phyloP scores from a whole-genome alignment of 2,888 invertebrate species.

The Drosophila quinaria region DNA sequence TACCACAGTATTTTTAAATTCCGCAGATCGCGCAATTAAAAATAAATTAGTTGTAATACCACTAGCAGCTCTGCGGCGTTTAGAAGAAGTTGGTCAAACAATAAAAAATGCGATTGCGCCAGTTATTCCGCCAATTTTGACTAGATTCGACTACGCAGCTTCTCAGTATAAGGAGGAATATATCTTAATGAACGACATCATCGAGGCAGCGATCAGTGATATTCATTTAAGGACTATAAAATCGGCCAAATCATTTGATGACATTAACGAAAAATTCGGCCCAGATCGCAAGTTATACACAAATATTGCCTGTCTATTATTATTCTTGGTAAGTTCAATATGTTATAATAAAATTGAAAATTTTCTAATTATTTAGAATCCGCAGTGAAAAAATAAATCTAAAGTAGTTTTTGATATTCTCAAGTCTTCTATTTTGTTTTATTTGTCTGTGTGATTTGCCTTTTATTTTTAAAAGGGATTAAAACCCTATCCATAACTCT shows the following conservation, averaged over 20 bases:
- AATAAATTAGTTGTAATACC: conserved; percentile 11
- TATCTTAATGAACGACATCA: background rate
- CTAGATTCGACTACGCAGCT: background rate
- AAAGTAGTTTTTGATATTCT: too few relatives aligned
- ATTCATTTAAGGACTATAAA: conserved; percentile 7
- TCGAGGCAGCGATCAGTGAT: conserved; percentile 17
- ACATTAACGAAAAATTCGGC: conserved; percentile 20
- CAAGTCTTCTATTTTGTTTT: too few relatives aligned
- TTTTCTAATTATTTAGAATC: too few relatives aligned
- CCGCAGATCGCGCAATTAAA: conserved; percentile 5
- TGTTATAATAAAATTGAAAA: too few relatives aligned
- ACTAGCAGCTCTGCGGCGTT: background rate
- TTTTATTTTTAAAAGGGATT: too few relatives aligned
- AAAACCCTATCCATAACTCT: too few relatives aligned
- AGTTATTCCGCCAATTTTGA: conserved; percentile 9
- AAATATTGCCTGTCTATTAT: conserved; percentile 89
- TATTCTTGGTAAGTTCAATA: conserved; percentile 87
- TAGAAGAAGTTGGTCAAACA: background rate
- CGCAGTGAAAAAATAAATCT: too few relatives aligned
- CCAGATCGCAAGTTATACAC: conserved; percentile 83
- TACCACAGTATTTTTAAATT: conserved; percentile 16
- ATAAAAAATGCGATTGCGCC: background rate
- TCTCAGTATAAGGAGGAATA: background rate
- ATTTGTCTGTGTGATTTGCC: too few relatives aligned
- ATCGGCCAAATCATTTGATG: conserved; percentile 19